Evolutionary conservation across 92 coral and sea anemone species (phyloP), one percentile per base, ranked within the genome.

Genomic region (Zoanthus gigantus): DNA sequence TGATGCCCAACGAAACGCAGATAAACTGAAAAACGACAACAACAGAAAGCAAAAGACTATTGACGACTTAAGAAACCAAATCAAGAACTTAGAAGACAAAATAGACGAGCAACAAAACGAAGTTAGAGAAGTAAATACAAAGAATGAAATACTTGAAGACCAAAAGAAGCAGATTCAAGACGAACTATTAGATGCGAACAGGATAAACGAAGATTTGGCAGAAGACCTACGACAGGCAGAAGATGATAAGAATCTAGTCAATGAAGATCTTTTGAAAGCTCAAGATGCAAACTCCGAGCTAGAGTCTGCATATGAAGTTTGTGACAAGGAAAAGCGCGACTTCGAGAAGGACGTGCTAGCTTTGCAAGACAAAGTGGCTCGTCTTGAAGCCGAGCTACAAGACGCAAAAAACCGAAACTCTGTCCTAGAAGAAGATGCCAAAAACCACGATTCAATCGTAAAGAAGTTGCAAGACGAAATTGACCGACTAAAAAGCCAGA

Each of bases 71-170:
- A 88, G 93, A 71, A 94, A 97, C 77, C 94, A 92, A 71, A 95
- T 97, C 83, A 94, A 93, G 58, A 93, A 89, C 67, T 93, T 95
- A 17, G 98, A 95, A 78, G 98, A 91, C 78, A 92, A 83, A 69
- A 77, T 97, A 67, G 94, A 97, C 83, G 98, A 89, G 76, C 91
- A 93, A 76, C 95, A 97, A 37, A 92, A 95, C 74, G 98, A 97
- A 53, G 96, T 95, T 34, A 88, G 95, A 47, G 95, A 97, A 44
- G 92, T 94, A 50, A 94, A 97, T 85, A 86, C 95, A 18, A 94
- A 97, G 88, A 95, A 96, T 75, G 96, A 94, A 88, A 94, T 97
- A 86, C 94, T 97, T 7, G 99, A 95, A 88, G 98, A 97, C 45
- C 97, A 97, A 86, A 96, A 97, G 86, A 94, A 94, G 78, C 98